Evolutionary conservation across 2,797 vertebrate genomes (phyloP), one percentile per base, ranked within the genome.

Genomic region (Antrozous pallidus): DNA sequence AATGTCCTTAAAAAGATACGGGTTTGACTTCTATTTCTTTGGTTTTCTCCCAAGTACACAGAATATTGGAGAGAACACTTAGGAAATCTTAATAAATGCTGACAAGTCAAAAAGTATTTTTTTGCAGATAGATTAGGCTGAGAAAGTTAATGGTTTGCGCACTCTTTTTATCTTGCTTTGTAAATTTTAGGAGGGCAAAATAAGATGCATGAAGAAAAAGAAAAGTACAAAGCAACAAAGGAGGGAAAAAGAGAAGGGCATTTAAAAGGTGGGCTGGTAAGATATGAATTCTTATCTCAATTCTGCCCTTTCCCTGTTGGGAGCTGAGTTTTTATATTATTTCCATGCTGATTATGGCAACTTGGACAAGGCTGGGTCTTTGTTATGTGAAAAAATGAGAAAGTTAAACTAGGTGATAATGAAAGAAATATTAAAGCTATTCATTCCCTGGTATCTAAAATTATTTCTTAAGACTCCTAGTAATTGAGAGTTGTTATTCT

Each of bases 101-200:
- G 73, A 94, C 20, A 88, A 96, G 5, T 28, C n/a, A 56, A 40
- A 40, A 93, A 84, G 14, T 87, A 83, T 85, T 90, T 92, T 92
- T 88, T 28, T 84, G 79, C 13, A 38, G 33, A 79, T 10, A 92
- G 40, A 28, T 65, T 47, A 88, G 88, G 38, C 4, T 83, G 28
- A 63, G 61, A 92, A 82, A 49, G 47, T 87, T 83, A 90, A 75
- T 18, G 13, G 24, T 70, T 3, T 18, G 78, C n/a, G 16, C 6
- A 73, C 91, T 91, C 77, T 81, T 84, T 40, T n/a, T 20, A 91
- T 8, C 71, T 85, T 80, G 24, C 11, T 87, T 92, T 94, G 33
- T 71, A 88, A 91, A 74, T 77, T 83, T 89, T 54, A 80, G 95
- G 87, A 85, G 45, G 33, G 45, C 17, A 83, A 95, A 95, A 61